Evolutionary conservation across 1,140 invertebrate genomes (phyloP).

Genomic region (Panagrolaimus sp.): DNA sequence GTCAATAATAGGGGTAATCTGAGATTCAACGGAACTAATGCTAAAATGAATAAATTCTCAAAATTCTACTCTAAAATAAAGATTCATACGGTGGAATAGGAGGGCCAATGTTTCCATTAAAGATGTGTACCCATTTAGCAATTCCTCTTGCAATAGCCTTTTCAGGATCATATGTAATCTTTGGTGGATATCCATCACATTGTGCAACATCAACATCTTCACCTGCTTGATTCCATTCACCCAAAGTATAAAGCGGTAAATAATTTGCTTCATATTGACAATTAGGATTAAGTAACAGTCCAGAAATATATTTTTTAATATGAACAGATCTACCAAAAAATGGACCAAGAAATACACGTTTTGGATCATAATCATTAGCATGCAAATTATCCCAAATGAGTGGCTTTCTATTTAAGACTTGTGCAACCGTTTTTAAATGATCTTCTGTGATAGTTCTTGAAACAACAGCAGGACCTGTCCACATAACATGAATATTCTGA

Average conservation of each 20-base stretch:
- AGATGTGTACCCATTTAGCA: constrained; percentile 38
- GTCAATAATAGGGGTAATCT: constrained; percentile 38
- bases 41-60: constrained; percentile 17
- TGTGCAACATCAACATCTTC: constrained; percentile 25
- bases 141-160: constrained; percentile 35
- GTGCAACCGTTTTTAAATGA: constrained; percentile 83
- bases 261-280: constrained; percentile 97
- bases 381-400: constrained; percentile 99
- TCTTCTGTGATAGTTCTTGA: constrained; percentile 80
- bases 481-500: constrained; percentile 88
- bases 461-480: constrained; percentile 92
- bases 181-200: constrained; percentile 10
- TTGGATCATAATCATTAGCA: constrained; percentile 98
- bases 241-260: constrained; percentile 85
- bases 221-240: constrained; percentile 72
- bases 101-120: constrained; percentile 32
- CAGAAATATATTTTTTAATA: constrained; percentile 59
- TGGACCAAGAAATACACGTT: constrained; percentile 89
- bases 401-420: constrained; percentile 78
- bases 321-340: constrained; percentile 72
- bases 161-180: constrained; percentile 13
- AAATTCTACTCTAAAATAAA: constrained; percentile 21
- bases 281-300: constrained; percentile 96
- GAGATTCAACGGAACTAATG: constrained; percentile 48
- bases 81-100: constrained; percentile 48